These are phyloP conservation scores for Riparia riparia DNA, from an alignment of 2,113 vertebrate species.

Conservation along the genomic window DNA sequence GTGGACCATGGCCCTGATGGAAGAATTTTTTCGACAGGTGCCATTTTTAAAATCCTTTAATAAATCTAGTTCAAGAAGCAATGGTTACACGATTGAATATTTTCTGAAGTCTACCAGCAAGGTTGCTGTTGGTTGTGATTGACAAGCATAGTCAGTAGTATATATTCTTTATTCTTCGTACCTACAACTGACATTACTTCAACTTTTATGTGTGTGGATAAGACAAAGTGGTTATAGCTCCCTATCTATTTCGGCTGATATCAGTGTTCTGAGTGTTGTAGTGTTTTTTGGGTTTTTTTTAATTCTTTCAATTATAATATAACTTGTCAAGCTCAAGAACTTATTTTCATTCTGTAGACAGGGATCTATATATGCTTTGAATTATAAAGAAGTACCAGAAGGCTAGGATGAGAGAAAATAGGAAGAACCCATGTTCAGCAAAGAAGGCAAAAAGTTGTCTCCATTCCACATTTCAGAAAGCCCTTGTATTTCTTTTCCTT, in stretches of 20 bases:
- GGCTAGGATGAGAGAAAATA: neutral
- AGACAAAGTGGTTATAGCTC: slow-evolving; percentile 7
- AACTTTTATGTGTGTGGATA: neutral
- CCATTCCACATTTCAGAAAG: neutral
- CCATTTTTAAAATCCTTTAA: slow-evolving; percentile 47
- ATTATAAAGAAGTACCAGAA: slow-evolving; percentile 5
- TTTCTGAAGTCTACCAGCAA: neutral
- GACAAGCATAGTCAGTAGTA: neutral
- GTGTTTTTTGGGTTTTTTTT: neutral
- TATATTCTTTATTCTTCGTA: slow-evolving; percentile 3
- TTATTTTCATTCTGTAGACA: slow-evolving; percentile 49
- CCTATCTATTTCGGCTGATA: slow-evolving; percentile 42
- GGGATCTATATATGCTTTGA: slow-evolving; percentile 41
- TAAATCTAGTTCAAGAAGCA: neutral
- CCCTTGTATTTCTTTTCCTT: neutral
- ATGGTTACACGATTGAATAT: neutral
- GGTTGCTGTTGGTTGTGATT: neutral
- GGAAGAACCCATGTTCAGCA: neutral
- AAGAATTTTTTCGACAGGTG: slow-evolving; percentile 97
- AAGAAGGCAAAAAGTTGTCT: neutral
- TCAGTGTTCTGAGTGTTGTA: neutral
- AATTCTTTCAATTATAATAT: slow-evolving; percentile 22
- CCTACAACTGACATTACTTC: slow-evolving; percentile 27
- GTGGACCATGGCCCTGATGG: slow-evolving; percentile 93
- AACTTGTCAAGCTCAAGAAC: slow-evolving; percentile 29